Base-by-base conservation (phyloP, 2,888 invertebrate species). In the Trachelus iudaicus region DNA sequence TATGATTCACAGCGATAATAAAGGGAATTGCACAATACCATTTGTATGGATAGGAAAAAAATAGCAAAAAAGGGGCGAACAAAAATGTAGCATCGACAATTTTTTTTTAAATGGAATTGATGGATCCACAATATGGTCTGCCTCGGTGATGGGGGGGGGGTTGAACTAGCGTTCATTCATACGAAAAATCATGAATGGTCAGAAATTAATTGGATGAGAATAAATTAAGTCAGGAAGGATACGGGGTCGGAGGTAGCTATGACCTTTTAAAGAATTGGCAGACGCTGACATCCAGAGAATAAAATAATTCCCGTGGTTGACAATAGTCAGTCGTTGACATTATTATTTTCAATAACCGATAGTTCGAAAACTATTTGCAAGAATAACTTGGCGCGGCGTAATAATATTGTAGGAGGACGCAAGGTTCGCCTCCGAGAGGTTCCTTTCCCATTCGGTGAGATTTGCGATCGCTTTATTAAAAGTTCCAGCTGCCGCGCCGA, bases 391-490 rank as follows among this genome's bases (percentile, higher is more conserved):
- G 71, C 76, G n/a, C 71, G 76, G 69, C 56, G 15, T 78, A 73
- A 78, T 76, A 73, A 78, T 78, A 76, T 78, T 76, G 68, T 68
- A 33, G 40, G 37, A 77, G 30, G 75, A n/a, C 2, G 56, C 2
- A 23, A 56, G 56, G 23, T 56, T 56, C 23, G 9, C 9, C 9
- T 56, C 0, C 56, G 6, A 56, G 79, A 80, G 82, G 78, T 80
- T 81, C 79, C 78, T 81, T 75, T 75, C 74, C 73, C 79, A 73
- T 73, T 80, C 79, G 77, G 79, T 73, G 80, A 84, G 85, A 87
- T 87, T 86, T 86, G 87, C 81, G 85, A 89, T 88, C 84, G 86
- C 86, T 88, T 89, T 88, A 89, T 89, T 88, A 88, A 89, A 89
- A 88, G 83, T 87, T 86, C 81, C 88, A 89, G 89, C 88, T 87